Percentiles rank a stretch among this genome's conserved stretches.
These are phyloP conservation scores for Moxostoma hubbsi DNA, from an alignment of 2,797 vertebrate genomes.

Conservation along the genomic window DNA sequence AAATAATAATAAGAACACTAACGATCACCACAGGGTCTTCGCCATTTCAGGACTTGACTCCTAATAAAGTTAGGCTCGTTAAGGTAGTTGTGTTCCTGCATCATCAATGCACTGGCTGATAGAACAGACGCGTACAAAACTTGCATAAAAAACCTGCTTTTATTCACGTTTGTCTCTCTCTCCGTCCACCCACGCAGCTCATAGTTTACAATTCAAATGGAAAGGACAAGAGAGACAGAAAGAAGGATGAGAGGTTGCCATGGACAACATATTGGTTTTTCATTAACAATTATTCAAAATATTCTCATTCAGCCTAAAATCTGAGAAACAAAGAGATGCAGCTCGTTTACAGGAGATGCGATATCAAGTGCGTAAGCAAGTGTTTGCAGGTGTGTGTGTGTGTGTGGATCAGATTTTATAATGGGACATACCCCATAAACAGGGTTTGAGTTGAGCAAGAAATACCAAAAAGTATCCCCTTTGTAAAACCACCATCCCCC, in stretches of 20 bases:
- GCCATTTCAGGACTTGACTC: too few species aligned
- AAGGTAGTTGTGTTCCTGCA: neutral
- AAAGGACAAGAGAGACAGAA: constrained; percentile 23
- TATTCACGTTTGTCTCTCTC: constrained; percentile 25
- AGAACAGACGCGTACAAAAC: constrained; percentile 3
- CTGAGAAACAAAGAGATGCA: constrained; percentile 32
- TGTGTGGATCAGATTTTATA: neutral
- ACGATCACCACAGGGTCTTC: too few species aligned
- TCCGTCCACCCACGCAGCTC: constrained; percentile 33
- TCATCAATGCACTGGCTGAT: constrained; percentile 18
- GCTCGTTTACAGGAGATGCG: constrained; percentile 3
- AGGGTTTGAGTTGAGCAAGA: too few species aligned
- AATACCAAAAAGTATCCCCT: too few species aligned
- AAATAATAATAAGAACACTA: too few species aligned
- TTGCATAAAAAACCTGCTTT: constrained; percentile 32
- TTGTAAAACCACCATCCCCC: too few species aligned
- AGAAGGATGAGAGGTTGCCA: constrained; percentile 46
- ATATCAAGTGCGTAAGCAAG: constrained; percentile 30
- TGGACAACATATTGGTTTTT: constrained; percentile 44
- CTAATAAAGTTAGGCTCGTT: neutral
- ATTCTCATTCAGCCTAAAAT: constrained; percentile 47
- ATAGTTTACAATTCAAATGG: constrained; percentile 51
- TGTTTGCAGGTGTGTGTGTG: constrained; percentile 28
- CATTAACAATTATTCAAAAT: constrained; percentile 52
- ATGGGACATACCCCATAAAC: too few species aligned